Base-by-base conservation (phyloP, 2,797 vertebrate species). In the Alca torda region DNA sequence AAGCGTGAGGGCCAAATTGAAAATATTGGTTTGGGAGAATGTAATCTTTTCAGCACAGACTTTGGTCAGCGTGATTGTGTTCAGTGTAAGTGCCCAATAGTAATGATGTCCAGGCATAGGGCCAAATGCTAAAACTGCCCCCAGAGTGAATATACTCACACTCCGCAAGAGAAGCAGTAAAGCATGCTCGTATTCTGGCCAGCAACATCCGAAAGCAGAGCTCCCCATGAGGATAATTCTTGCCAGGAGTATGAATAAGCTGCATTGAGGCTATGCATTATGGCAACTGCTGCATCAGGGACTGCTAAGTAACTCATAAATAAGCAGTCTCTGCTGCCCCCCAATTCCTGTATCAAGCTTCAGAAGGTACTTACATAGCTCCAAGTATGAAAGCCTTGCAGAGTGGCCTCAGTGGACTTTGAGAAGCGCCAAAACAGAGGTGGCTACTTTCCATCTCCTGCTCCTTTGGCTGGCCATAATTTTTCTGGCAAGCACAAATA, bases 41-140 rank as follows among this genome's bases (percentile, higher is more conserved):
- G 93, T 93, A 96, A 96, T 96, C 96, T 97, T 97, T 92, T 84
- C 96, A 73, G 84, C 75, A 69, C 96, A 96, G 93, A 69, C 87
- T 92, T 91, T 73, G 96, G 95, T 96, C 95, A 96, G 77, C 25
- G 0, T 90, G 92, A 77, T 28, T 95, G 68, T 79, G 54, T 91
- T 95, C 87, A 63, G 84, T 86, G 48, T 53, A 78, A 92, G 95
- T 97, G 96, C 89, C 94, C 95, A 96, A 70, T 46, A 91, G 93
- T 95, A 96, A 97, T 96, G 96, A 95, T 91, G 92, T 94, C 92
- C 94, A 96, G 96, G 96, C 96, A 79, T 7, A 16, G 63, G 79
- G 94, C 96, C 96, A 97, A 91, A 76, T 90, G 57, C 69, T 96
- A 86, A 95, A 96, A 94, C 73, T 97, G 94, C 95, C 94, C 94